These are phyloP conservation scores for Alethe diademata DNA, from an alignment of 2,113 vertebrate genomes.

Conservation along the genomic window DNA sequence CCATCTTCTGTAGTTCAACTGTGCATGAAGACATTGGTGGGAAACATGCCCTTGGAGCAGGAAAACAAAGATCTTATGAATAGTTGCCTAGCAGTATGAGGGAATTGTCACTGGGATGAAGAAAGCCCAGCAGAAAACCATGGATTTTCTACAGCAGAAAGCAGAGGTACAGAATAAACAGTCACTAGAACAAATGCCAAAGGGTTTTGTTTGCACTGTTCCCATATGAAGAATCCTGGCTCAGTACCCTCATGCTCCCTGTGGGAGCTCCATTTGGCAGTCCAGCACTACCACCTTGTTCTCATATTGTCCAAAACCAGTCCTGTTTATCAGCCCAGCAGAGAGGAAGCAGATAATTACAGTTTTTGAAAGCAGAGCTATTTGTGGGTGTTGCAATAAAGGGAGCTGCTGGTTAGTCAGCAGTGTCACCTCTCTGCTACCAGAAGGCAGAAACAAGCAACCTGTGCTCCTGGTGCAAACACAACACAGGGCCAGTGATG, in stretches of 20 bases:
- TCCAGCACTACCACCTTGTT: neutral
- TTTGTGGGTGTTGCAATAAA: neutral
- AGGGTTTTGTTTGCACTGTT: neutral
- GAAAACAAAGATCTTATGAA: neutral
- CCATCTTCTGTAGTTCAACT: neutral
- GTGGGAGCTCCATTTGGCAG: neutral
- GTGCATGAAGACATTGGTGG: neutral
- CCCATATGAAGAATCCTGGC: neutral
- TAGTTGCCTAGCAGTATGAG: neutral
- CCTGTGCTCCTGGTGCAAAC: neutral
- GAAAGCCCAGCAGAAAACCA: neutral
- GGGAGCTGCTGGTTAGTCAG: neutral
- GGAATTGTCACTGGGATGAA: neutral
- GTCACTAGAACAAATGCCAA: neutral
- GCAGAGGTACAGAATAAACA: neutral
- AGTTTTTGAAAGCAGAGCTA: neutral
- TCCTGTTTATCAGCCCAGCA: neutral
- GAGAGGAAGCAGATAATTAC: neutral
- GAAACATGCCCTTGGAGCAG: neutral
- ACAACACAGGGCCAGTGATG: neutral
- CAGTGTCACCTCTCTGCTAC: neutral
- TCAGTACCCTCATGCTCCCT: neutral
- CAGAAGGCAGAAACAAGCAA: accelerated
- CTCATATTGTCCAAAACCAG: neutral
- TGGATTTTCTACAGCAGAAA: neutral